phyloP scores from a whole-genome alignment of 2,113 vertebrate genomes.

The Glaucomys volans region DNA sequence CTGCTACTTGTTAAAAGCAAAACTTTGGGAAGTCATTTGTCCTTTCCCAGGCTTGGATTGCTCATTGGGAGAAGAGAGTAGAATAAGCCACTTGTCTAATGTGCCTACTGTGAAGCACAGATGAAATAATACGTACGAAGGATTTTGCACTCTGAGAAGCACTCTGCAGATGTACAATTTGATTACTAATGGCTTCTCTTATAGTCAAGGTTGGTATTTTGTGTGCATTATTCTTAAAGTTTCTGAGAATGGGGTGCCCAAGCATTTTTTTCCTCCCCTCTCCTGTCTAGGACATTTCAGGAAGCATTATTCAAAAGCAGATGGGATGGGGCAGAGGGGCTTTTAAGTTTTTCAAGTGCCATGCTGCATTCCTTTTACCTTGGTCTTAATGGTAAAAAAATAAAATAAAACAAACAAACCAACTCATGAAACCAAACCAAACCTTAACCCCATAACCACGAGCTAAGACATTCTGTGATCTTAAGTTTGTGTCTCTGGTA shows the following conservation, averaged over 20 bases:
- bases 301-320: conserved; percentile 23
- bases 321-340: background rate
- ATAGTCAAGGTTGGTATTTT: background rate
- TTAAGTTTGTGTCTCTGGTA: background rate
- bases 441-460: background rate
- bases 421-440: background rate
- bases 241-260: background rate
- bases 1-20: background rate
- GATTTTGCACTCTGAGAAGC: background rate
- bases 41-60: background rate
- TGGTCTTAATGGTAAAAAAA: background rate
- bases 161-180: too few species aligned
- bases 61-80: background rate
- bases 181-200: background rate
- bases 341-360: conserved; percentile 47
- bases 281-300: background rate
- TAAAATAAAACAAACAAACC: too few species aligned
- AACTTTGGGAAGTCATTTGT: background rate
- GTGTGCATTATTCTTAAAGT: background rate
- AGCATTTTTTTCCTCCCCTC: background rate
- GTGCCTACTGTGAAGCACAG: background rate
- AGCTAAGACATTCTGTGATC: background rate
- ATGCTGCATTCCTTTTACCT: conserved; percentile 57
- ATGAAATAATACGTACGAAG: background rate
- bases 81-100: background rate